Base-by-base conservation (phyloP, 2,113 vertebrate species). In the Calcarius ornatus region DNA sequence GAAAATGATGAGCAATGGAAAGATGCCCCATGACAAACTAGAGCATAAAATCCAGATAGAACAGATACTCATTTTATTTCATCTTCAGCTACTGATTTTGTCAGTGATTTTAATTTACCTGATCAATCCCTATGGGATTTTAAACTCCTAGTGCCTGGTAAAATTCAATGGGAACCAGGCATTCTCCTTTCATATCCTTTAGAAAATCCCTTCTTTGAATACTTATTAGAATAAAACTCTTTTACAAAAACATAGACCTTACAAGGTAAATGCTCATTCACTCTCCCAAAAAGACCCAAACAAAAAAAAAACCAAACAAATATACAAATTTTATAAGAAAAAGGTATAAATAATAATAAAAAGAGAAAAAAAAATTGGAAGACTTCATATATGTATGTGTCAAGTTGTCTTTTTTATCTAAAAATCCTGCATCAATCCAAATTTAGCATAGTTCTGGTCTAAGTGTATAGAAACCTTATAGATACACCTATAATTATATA, bases 191-290 rank as follows among this genome's bases (percentile, higher is more conserved):
- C 31, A 42, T 2, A 65, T 0, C 1, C 24, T 54, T 70, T 50
- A 81, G 31, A 76, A 85, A 75, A 56, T 12, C 4, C 2, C 5
- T 3, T 19, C 10, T 81, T 88, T 37, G 24, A 80, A 53, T 33
- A 9, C 6, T 54, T 59, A 4, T 3, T 20, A 37, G 21, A 28
- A 27, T 56, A 2, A 54, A 9, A 59, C 65, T 78, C 7, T 40
- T 63, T 47, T 18, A 48, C 1, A 3, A 76, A 90, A 71, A 76
- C 23, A 42, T 1, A 53, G 17, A 50, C 33, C 2, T 60, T 60
- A 21, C 0, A 2, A 12, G 4, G 12, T 11, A 70, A 40, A 69
- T 27, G 47, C 2, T 54, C 4, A 35, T 28, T 73, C 10, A 21
- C 2, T 24, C 16, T 15, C 15, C 1, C 1, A 6, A 40, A 72